phyloP scores from a whole-genome alignment of 2,113 vertebrate species.

The Phalacrocorax carbo region DNA sequence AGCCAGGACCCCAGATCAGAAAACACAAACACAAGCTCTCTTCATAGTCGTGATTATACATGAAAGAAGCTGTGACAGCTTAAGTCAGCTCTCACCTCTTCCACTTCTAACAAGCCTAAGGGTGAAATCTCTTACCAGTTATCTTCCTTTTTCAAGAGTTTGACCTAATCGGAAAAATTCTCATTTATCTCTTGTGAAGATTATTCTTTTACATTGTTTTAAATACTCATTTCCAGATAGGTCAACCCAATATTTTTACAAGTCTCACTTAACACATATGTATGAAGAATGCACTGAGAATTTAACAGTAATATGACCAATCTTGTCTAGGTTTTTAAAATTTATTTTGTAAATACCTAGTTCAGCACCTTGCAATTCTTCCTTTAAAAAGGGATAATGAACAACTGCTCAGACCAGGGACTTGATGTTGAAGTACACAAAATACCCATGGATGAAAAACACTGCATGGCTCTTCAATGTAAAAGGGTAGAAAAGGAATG shows the following conservation, averaged over 20 bases:
- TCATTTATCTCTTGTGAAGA: not conserved
- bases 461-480: not conserved
- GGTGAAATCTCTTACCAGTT: not conserved
- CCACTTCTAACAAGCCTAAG: not conserved
- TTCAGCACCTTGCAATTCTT: not conserved
- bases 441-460: not conserved
- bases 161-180: not conserved
- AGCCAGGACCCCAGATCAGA: not conserved
- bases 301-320: not conserved
- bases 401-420: not conserved
- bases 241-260: not conserved
- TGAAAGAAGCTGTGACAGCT: not conserved
- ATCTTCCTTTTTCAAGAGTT: not conserved
- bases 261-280: not conserved
- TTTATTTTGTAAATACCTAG: not conserved
- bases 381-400: not conserved
- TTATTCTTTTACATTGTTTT: not conserved
- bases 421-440: not conserved
- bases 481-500: not conserved
- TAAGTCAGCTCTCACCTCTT: not conserved
- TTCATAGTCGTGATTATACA: not conserved
- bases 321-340: not conserved
- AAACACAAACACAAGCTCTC: not conserved
- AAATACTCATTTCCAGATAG: not conserved
- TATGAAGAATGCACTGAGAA: not conserved